Conservation (phyloP, 1,140 invertebrate species). For the Heliconius nattereri region DNA sequence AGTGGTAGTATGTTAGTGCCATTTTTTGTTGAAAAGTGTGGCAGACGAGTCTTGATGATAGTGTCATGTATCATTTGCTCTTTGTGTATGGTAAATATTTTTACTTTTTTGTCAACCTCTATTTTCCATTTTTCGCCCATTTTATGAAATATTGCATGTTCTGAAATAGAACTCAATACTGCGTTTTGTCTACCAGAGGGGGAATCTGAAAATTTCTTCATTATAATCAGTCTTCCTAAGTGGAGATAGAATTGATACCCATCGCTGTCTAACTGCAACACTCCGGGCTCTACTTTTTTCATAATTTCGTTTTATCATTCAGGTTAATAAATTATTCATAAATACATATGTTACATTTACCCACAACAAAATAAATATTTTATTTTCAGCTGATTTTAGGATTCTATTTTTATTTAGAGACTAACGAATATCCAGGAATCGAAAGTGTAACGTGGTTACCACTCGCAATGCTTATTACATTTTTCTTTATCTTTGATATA, state of each 20-base stretch:
- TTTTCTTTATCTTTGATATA: conserved; percentile 41
- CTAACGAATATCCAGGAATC: conserved; percentile 10
- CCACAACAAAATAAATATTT: not conserved
- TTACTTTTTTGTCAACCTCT: not conserved
- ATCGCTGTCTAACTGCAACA: too few species aligned
- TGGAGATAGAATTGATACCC: too few species aligned
- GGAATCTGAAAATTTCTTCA: too few species aligned
- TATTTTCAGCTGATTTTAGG: conserved; percentile 45
- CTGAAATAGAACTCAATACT: too few species aligned
- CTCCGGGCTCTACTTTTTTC: too few species aligned
- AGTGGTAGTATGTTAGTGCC: conserved; percentile 57
- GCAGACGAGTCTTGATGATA: conserved; percentile 77
- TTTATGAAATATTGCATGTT: too few species aligned
- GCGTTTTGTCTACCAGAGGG: too few species aligned
- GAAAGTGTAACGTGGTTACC: conserved; percentile 45
- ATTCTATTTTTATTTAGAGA: conserved; percentile 47
- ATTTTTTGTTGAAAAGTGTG: conserved; percentile 79
- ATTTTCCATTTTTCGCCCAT: too few species aligned
- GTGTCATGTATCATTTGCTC: conserved; percentile 52
- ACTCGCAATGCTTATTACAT: conserved; percentile 37
- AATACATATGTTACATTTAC: too few species aligned
- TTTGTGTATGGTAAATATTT: conserved; percentile 49
- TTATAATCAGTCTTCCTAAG: too few species aligned
- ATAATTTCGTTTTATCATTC: too few species aligned
- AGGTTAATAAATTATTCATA: too few species aligned